Evolutionary conservation across 1,140 invertebrate genomes (phyloP).

Genomic region (Drosophila ironensis): DNA sequence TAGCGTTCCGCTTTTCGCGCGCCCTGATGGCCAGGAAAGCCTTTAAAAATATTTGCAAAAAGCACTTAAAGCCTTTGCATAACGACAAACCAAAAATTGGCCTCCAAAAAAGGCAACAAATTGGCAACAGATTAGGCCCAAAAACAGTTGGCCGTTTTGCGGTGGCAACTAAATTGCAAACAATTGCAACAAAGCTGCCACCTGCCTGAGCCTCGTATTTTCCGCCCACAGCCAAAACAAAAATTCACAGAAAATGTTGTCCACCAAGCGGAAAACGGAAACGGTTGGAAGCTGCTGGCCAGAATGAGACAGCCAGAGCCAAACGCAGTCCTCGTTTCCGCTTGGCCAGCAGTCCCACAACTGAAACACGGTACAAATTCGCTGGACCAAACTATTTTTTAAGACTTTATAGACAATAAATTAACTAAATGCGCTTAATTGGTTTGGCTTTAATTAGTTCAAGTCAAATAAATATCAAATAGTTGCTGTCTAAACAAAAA

Average conservation of each 20-base stretch:
- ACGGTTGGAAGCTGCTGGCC: conserved; percentile 60
- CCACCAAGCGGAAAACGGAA: conserved; percentile 47
- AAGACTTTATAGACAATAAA: too few relatives aligned
- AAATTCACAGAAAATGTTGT: conserved; percentile 29
- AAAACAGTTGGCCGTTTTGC: conserved; percentile 69
- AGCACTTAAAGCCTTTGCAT: conserved; percentile 28
- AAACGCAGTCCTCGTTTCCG: conserved; percentile 60
- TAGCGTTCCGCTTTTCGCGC: neutral
- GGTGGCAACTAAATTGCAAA: conserved; percentile 65
- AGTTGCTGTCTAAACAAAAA: too few relatives aligned
- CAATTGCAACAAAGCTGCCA: conserved; percentile 54
- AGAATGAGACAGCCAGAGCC: conserved; percentile 4
- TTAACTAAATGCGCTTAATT: too few relatives aligned
- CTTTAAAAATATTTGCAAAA: conserved; percentile 16
- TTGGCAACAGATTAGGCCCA: conserved; percentile 67
- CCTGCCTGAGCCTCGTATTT: too few relatives aligned
- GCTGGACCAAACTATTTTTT: neutral
- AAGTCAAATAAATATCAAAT: too few relatives aligned
- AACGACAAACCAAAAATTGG: conserved; percentile 24
- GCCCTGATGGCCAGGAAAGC: conserved; percentile 3
- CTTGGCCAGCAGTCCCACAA: conserved; percentile 44
- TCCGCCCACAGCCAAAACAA: conserved; percentile 13
- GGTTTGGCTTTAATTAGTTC: too few relatives aligned
- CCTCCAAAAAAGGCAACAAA: conserved; percentile 46
- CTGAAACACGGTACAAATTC: conserved; percentile 25